Conservation (phyloP, 2,113 vertebrate species). For the Anthoscopus minutus region DNA sequence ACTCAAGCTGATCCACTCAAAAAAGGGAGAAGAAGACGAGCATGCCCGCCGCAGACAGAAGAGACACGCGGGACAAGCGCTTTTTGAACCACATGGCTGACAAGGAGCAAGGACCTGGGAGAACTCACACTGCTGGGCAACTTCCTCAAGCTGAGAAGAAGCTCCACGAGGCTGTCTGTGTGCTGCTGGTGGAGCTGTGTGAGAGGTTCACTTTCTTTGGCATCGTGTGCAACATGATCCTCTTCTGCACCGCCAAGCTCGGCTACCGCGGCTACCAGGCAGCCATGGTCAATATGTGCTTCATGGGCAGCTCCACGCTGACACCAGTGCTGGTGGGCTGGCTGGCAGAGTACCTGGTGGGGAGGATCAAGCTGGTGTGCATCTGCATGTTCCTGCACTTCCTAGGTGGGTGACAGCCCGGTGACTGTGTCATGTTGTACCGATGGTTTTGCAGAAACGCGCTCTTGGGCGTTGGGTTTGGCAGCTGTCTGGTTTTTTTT, state of each 20-base stretch:
- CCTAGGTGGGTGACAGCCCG: constrained; percentile 76
- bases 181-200: constrained; percentile 86
- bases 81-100: not conserved
- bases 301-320: constrained; percentile 81
- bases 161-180: constrained; percentile 69
- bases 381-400: constrained; percentile 85
- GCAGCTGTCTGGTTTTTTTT: not conserved
- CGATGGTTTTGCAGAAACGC: rapidly evolving
- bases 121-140: not conserved
- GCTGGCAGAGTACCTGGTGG: constrained; percentile 78
- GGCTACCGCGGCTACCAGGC: constrained; percentile 83
- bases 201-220: constrained; percentile 89
- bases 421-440: not conserved
- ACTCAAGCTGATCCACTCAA: not conserved
- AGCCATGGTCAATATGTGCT: constrained; percentile 82
- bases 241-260: constrained; percentile 85
- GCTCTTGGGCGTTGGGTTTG: rapidly evolving
- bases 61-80: not conserved
- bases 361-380: constrained; percentile 79
- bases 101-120: not conserved
- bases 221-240: constrained; percentile 89
- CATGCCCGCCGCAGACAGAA: constrained; percentile 56
- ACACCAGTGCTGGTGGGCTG: constrained; percentile 77
- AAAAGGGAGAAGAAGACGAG: not conserved
- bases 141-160: not conserved